phyloP scores from a whole-genome alignment of 1,140 invertebrate genomes.

The Drosophila chauvacae region DNA sequence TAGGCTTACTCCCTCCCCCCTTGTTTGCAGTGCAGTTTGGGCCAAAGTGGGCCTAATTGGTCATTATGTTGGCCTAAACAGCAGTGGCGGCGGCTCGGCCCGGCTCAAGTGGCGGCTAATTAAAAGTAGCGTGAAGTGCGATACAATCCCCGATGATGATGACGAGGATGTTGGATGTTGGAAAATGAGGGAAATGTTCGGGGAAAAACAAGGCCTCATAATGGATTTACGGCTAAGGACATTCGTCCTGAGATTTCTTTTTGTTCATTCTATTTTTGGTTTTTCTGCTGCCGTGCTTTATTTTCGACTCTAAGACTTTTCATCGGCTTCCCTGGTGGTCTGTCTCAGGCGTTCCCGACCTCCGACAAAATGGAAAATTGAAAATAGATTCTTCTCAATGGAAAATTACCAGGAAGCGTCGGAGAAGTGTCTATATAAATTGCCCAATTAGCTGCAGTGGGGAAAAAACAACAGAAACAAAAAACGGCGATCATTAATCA shows the following conservation, averaged over 20 bases:
- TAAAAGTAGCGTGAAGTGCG: conserved; percentile 76
- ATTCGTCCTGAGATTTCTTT: conserved; percentile 5
- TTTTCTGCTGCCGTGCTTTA: neutral
- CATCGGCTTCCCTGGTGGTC: conserved; percentile 1
- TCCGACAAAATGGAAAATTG: conserved; percentile 32
- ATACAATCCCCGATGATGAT: conserved; percentile 12
- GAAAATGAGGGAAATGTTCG: conserved; percentile 4
- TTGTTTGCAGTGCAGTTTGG: conserved; percentile 15
- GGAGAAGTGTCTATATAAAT: conserved; percentile 33
- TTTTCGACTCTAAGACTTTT: conserved; percentile 3
- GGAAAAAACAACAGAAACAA: conserved; percentile 8
- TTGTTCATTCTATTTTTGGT: neutral
- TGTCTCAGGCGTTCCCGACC: conserved; percentile 3
- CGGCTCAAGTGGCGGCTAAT: conserved; percentile 61
- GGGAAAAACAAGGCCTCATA: conserved; percentile 19
- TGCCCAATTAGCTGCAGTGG: conserved; percentile 35
- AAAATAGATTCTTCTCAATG: conserved; percentile 55
- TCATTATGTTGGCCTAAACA: conserved; percentile 67
- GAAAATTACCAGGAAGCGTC: conserved; percentile 58
- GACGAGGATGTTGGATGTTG: neutral
- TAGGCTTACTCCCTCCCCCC: neutral
- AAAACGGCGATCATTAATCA: conserved; percentile 33
- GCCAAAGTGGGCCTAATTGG: conserved; percentile 74
- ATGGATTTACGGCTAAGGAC: conserved; percentile 50
- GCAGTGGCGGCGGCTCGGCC: conserved; percentile 9